phyloP scores from a whole-genome alignment of 2,797 vertebrate species.

The Acanthurus lineatus region DNA sequence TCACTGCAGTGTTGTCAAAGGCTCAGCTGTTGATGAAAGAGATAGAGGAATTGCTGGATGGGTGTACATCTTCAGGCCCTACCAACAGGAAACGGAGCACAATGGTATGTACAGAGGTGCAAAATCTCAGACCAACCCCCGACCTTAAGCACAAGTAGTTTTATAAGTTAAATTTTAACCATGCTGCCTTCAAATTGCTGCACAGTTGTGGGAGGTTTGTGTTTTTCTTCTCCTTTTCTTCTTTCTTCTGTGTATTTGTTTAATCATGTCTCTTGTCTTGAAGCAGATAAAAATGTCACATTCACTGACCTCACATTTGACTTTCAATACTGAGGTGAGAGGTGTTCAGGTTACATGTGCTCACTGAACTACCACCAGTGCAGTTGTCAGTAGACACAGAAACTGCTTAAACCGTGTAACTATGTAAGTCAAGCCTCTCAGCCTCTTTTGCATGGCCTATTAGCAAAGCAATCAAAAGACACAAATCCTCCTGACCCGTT shows the following conservation, averaged over 20 bases:
- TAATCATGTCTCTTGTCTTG: conserved; percentile 15
- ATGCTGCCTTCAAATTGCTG: not conserved
- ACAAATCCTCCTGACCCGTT: conserved; percentile 17
- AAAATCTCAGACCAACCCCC: not conserved
- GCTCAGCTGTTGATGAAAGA: conserved; percentile 62
- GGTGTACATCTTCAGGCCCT: conserved; percentile 16
- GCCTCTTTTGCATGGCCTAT: conserved; percentile 14
- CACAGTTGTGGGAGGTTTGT: not conserved
- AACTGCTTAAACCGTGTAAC: conserved; percentile 13
- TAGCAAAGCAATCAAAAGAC: conserved; percentile 29
- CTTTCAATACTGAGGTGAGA: conserved; percentile 25
- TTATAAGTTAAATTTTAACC: not conserved
- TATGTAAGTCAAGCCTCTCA: conserved; percentile 13
- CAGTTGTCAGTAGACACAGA: conserved; percentile 34
- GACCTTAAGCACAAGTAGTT: conserved; percentile 10
- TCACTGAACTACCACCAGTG: conserved; percentile 25
- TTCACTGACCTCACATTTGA: not conserved
- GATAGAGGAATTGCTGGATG: conserved; percentile 62
- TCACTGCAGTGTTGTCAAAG: conserved; percentile 71
- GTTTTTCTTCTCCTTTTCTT: not conserved
- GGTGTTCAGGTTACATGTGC: conserved; percentile 16
- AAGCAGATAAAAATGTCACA: conserved; percentile 19
- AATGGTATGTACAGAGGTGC: conserved; percentile 40
- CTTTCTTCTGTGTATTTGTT: conserved; percentile 13
- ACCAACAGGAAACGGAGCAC: not conserved